Evolutionary conservation across 2,113 vertebrate species (phyloP).

Genomic region (Glaucomys volans): DNA sequence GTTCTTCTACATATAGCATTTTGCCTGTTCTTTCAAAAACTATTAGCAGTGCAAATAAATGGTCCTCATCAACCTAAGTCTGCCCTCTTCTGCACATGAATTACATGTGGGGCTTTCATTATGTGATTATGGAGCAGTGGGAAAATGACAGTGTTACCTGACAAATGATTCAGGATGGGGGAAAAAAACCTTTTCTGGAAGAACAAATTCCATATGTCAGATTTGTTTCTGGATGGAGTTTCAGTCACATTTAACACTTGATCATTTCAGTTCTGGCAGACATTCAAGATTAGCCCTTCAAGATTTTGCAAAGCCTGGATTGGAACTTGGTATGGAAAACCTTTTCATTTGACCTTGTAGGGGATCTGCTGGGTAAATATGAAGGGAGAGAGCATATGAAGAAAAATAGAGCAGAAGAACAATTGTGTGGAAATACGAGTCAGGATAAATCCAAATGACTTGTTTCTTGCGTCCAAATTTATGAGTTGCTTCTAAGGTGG

Average conservation of each 20-base stretch:
- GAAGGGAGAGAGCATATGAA: not conserved
- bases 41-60: conserved; percentile 57
- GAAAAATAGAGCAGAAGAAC: not conserved
- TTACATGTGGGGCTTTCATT: conserved; percentile 55
- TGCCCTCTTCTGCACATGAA: conserved; percentile 59
- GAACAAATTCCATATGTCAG: conserved; percentile 15
- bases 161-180: not conserved
- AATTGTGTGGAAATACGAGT: not conserved
- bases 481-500: not conserved
- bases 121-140: conserved; percentile 54
- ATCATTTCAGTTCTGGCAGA: not conserved
- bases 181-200: not conserved
- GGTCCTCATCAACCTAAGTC: conserved; percentile 12
- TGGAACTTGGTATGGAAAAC: not conserved
- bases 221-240: conserved; percentile 46
- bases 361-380: not conserved
- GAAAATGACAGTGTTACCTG: conserved; percentile 14
- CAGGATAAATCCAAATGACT: not conserved
- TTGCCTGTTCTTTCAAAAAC: conserved; percentile 46
- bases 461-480: not conserved
- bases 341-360: not conserved
- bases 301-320: not conserved
- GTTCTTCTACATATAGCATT: not conserved
- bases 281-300: too few species aligned
- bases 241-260: not conserved